phyloP scores from a whole-genome alignment of 2,797 vertebrate genomes.

The Acestrorhynchus altus region DNA sequence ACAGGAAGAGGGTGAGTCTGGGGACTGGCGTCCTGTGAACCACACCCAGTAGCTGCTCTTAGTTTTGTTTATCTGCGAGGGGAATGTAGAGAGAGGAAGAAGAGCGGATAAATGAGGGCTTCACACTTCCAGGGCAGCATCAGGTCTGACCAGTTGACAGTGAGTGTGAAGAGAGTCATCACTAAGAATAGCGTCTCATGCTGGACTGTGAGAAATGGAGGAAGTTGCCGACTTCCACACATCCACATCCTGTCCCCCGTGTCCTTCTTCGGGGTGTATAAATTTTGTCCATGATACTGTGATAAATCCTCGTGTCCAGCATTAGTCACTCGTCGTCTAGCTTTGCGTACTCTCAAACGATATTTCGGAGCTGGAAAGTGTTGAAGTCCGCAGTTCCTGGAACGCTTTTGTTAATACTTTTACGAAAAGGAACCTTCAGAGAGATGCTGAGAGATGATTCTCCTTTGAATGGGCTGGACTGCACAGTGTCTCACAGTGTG shows the following conservation, averaged over 20 bases:
- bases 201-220: slow-evolving; percentile 55
- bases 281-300: slow-evolving; percentile 29
- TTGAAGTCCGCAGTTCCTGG: neutral
- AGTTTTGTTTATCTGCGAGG: slow-evolving; percentile 61
- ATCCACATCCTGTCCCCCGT: slow-evolving; percentile 25
- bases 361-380: neutral
- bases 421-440: neutral
- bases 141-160: slow-evolving; percentile 27
- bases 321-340: neutral
- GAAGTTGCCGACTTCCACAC: slow-evolving; percentile 52
- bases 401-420: neutral
- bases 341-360: neutral
- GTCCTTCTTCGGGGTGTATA: slow-evolving; percentile 30
- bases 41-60: slow-evolving; percentile 70
- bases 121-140: slow-evolving; percentile 49
- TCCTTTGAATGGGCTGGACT: neutral
- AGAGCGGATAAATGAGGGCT: slow-evolving; percentile 53
- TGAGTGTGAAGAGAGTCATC: slow-evolving; percentile 40
- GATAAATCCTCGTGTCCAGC: slow-evolving; percentile 6
- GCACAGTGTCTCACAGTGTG: too few relatives aligned
- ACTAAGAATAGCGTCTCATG: slow-evolving; percentile 60
- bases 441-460: neutral
- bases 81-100: slow-evolving; percentile 50
- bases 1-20: slow-evolving; percentile 68
- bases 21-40: slow-evolving; percentile 67